These are phyloP conservation scores for Psammodynastes pulverulentus DNA, from an alignment of 2,113 vertebrate genomes.

Conservation along the genomic window DNA sequence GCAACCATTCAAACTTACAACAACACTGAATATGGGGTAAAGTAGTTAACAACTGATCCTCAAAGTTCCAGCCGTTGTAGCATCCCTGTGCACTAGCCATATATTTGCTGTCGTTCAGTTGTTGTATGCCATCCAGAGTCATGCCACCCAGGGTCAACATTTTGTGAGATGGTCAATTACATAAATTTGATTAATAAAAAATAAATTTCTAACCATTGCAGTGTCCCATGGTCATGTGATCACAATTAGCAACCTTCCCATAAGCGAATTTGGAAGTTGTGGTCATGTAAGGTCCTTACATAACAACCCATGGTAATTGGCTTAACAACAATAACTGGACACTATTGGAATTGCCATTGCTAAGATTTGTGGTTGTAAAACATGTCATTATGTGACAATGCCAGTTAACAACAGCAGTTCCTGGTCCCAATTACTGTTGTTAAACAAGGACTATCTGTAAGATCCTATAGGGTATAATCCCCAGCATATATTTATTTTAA, in stretches of 20 bases:
- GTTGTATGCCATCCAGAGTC: no score
- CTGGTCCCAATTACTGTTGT: background rate
- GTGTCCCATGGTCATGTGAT: background rate
- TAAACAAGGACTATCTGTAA: background rate
- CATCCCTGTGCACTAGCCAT: background rate
- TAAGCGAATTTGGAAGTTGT: background rate
- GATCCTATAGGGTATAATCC: background rate
- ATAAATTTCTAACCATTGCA: background rate
- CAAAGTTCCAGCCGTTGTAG: background rate
- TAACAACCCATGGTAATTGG: background rate
- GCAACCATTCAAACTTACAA: background rate
- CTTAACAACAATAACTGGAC: background rate
- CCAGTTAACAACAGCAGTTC: background rate
- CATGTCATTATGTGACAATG: background rate
- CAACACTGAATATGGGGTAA: background rate
- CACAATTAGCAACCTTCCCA: background rate
- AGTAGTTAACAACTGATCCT: background rate
- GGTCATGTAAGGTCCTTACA: background rate
- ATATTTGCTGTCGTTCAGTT: no score
- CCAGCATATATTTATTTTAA: background rate
- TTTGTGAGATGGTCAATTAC: no score
- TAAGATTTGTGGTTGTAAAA: background rate
- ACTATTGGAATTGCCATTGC: background rate
- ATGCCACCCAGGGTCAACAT: no score
- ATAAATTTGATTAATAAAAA: no score